Evolutionary conservation across 2,888 invertebrate genomes (phyloP).

Genomic region (Pseudococcus viburni): DNA sequence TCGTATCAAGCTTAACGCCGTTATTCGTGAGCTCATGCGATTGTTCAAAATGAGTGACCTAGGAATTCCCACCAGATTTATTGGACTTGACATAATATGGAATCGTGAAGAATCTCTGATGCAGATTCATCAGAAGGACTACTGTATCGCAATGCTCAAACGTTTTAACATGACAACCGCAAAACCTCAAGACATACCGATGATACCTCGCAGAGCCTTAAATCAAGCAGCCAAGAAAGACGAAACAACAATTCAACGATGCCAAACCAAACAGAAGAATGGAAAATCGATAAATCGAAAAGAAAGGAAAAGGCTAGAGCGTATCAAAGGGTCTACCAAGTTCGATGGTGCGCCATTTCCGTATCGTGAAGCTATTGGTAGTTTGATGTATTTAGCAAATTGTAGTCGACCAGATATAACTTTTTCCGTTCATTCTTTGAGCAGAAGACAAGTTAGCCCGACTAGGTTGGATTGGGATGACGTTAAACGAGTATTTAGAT

Average conservation of each 20-base stretch:
- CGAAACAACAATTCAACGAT: not conserved
- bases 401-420: too few species aligned
- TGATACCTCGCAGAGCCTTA: not conserved
- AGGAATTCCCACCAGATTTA: not conserved
- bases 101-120: not conserved
- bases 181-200: not conserved
- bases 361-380: too few species aligned
- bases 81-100: not conserved
- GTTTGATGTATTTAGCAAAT: too few species aligned
- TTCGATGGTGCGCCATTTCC: too few species aligned
- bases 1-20: not conserved
- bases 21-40: not conserved
- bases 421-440: too few species aligned
- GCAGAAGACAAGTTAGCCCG: too few species aligned
- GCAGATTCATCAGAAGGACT: not conserved
- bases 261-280: not conserved
- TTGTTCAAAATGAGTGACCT: not conserved
- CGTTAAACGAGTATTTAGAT: too few species aligned
- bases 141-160: not conserved
- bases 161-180: not conserved
- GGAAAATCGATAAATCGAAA: not conserved
- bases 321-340: too few species aligned
- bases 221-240: not conserved
- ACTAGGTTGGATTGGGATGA: too few species aligned
- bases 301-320: too few species aligned